Conservation (phyloP, 2,113 vertebrate species). For the Sula dactylatra region DNA sequence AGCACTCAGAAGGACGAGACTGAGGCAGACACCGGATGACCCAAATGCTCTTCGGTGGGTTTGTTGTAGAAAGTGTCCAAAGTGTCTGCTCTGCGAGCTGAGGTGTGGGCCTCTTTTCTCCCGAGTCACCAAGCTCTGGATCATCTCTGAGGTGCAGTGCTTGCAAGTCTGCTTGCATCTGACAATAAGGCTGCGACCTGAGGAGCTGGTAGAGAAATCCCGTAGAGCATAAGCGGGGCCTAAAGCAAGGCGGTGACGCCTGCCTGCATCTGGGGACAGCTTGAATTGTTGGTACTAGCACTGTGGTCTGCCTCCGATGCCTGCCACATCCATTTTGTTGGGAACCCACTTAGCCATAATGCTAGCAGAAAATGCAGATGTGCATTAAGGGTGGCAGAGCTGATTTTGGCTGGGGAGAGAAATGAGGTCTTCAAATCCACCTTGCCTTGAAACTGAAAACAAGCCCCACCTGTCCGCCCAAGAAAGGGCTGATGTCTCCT, state of each 20-base stretch:
- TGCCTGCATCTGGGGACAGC: neutral
- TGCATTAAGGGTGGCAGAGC: neutral
- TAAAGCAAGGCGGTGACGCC: neutral
- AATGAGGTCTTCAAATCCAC: neutral
- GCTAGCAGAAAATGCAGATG: neutral
- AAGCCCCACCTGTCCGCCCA: fast-evolving
- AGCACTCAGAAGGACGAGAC: neutral
- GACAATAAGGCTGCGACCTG: neutral
- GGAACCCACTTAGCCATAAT: neutral
- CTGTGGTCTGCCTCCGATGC: neutral
- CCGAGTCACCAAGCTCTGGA: neutral
- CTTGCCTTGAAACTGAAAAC: neutral
- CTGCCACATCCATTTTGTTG: neutral
- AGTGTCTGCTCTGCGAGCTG: neutral
- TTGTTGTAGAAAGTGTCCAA: neutral
- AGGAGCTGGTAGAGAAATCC: neutral
- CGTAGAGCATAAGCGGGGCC: neutral
- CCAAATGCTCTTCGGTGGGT: neutral
- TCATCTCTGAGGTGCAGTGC: neutral
- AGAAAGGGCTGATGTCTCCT: neutral
- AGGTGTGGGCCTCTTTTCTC: neutral
- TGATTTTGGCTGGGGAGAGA: neutral
- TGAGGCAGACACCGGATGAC: neutral
- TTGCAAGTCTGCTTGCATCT: neutral
- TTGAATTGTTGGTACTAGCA: neutral